Evolutionary conservation across 1,140 invertebrate species (phyloP).

Genomic region (Cotesia typhae): DNA sequence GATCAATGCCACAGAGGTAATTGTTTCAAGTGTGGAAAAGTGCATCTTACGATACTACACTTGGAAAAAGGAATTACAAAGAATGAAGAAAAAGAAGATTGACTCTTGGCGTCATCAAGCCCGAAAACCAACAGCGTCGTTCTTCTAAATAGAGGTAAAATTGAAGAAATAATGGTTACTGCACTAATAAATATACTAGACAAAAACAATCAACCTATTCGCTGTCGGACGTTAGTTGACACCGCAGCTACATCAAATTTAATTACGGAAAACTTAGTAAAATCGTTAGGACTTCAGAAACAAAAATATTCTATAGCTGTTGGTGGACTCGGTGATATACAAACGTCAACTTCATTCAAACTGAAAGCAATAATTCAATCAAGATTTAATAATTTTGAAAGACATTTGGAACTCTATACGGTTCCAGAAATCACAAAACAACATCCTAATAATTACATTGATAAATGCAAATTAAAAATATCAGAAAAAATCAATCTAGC

Average conservation of each 20-base stretch:
- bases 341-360: background rate
- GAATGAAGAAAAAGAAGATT: background rate
- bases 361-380: conserved; percentile 14
- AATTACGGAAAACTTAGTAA: background rate
- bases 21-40: conserved; percentile 17
- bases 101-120: background rate
- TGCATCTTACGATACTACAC: background rate
- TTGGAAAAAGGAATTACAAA: background rate
- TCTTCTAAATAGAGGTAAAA: conserved; percentile 1
- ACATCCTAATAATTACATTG: conserved; percentile 1
- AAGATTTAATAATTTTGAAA: conserved; percentile 10
- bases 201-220: conserved; percentile 13
- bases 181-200: conserved; percentile 1
- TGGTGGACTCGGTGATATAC: conserved; percentile 9
- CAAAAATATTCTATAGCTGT: conserved; percentile 1
- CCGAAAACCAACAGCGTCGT: background rate
- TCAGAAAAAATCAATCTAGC: no score
- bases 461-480: background rate
- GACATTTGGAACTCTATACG: conserved; percentile 17
- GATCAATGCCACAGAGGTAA: background rate
- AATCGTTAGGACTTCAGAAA: background rate
- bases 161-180: conserved; percentile 17
- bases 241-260: conserved; percentile 17
- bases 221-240: background rate
- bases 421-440: conserved; percentile 14